Percentiles rank a stretch among this genome's conserved stretches.
Evolutionary conservation across 2,797 vertebrate genomes (phyloP).

Genomic region (Clamator glandarius): DNA sequence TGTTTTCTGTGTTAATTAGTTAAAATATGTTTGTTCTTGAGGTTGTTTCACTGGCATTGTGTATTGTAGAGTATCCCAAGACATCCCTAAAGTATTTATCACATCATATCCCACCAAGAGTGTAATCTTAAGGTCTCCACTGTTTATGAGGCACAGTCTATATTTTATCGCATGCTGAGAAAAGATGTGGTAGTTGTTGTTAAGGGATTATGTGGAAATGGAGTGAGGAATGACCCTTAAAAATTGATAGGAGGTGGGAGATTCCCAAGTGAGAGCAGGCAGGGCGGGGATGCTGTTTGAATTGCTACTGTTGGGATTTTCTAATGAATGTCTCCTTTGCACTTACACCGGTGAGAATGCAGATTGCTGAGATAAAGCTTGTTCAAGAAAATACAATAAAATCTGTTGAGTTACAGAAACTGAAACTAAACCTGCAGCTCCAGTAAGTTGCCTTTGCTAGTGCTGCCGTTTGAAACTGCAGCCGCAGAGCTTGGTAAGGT

Average conservation of each 20-base stretch:
- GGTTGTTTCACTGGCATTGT: background rate
- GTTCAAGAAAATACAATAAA: background rate
- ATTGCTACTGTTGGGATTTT: slow-evolving; percentile 1
- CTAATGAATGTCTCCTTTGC: background rate
- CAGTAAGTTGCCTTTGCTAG: background rate
- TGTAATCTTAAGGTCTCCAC: slow-evolving; percentile 60
- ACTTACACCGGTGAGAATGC: background rate
- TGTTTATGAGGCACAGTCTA: slow-evolving; percentile 61
- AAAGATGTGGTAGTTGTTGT: slow-evolving; percentile 62
- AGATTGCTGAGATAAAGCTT: background rate
- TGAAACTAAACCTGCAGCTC: background rate
- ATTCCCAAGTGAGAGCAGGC: slow-evolving; percentile 24
- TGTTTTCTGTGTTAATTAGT: background rate
- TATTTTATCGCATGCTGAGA: slow-evolving; percentile 68
- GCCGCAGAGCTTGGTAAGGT: background rate
- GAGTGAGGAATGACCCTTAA: slow-evolving; percentile 67
- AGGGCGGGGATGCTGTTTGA: background rate
- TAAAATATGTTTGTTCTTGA: background rate
- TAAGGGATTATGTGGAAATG: slow-evolving; percentile 68
- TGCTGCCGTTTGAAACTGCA: background rate
- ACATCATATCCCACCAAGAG: slow-evolving; percentile 40
- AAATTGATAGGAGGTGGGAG: slow-evolving; percentile 35
- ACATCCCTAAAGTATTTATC: slow-evolving; percentile 17
- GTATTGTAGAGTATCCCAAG: background rate
- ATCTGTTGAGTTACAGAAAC: background rate